phyloP scores from a whole-genome alignment of 2,797 vertebrate genomes.

The Monodelphis domestica region DNA sequence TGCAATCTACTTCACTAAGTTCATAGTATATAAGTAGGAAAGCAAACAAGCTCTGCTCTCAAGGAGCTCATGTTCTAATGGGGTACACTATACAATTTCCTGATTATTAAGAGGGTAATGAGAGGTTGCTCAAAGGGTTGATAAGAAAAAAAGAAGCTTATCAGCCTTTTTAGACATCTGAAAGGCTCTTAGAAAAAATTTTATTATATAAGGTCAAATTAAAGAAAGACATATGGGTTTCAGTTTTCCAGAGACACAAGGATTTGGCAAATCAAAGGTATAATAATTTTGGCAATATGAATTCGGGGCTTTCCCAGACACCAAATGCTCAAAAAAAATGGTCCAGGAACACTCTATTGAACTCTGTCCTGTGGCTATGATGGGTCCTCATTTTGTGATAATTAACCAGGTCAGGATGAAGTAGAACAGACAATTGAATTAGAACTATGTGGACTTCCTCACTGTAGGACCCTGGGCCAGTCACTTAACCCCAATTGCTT shows the following conservation, averaged over 20 bases:
- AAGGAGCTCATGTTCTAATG: background rate
- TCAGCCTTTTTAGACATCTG: constrained; percentile 36
- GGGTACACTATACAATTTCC: background rate
- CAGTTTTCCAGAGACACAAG: constrained; percentile 64
- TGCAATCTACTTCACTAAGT: background rate
- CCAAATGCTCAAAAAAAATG: background rate
- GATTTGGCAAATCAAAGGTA: constrained; percentile 53
- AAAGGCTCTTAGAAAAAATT: constrained; percentile 51
- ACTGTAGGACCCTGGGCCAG: too few relatives aligned
- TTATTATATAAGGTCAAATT: constrained; percentile 60
- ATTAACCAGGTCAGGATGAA: constrained; percentile 28
- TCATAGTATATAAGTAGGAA: background rate
- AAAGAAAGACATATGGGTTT: constrained; percentile 64
- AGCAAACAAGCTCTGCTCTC: background rate
- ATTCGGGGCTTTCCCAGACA: constrained; percentile 46
- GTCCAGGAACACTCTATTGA: background rate
- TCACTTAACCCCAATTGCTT: too few relatives aligned
- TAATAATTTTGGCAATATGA: background rate
- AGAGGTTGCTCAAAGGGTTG: background rate
- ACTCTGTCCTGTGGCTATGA: constrained; percentile 37
- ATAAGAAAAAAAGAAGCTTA: background rate
- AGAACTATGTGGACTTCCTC: background rate
- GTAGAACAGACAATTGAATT: background rate
- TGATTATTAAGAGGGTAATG: background rate
- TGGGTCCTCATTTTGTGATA: background rate